Conservation (phyloP, 2,797 vertebrate species). For the Leucoraja ocellata region DNA sequence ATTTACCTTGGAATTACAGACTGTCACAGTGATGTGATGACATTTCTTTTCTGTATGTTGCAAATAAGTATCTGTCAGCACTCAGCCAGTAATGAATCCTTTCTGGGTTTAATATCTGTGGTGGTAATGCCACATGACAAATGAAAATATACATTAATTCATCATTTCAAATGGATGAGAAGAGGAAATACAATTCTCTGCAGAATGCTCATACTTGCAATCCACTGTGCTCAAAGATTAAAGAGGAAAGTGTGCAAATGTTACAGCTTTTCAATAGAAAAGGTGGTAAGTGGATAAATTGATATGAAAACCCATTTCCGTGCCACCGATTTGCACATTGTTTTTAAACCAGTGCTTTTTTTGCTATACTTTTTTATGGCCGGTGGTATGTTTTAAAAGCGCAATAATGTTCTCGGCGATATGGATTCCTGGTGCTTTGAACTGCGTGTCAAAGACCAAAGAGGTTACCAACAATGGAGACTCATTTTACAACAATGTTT, state of each 20-base stretch:
- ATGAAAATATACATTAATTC: slow-evolving; percentile 38
- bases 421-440: neutral
- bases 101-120: slow-evolving; percentile 31
- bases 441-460: neutral
- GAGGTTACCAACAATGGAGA: neutral
- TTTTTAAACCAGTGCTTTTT: neutral
- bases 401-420: too few relatives aligned
- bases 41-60: slow-evolving; percentile 31
- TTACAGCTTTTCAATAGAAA: neutral
- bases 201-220: neutral
- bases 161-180: slow-evolving; percentile 23
- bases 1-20: slow-evolving; percentile 26
- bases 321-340: neutral
- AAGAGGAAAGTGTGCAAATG: neutral
- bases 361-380: neutral
- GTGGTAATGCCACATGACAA: slow-evolving; percentile 33
- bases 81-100: slow-evolving; percentile 31
- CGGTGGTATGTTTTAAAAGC: neutral
- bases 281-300: neutral
- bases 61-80: slow-evolving; percentile 37
- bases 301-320: neutral
- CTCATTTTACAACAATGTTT: neutral
- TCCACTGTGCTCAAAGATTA: neutral
- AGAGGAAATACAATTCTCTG: neutral
- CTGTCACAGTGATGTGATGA: slow-evolving; percentile 30